Conservation (phyloP, 1,140 invertebrate genomes). For the Drosophila arizonae region DNA sequence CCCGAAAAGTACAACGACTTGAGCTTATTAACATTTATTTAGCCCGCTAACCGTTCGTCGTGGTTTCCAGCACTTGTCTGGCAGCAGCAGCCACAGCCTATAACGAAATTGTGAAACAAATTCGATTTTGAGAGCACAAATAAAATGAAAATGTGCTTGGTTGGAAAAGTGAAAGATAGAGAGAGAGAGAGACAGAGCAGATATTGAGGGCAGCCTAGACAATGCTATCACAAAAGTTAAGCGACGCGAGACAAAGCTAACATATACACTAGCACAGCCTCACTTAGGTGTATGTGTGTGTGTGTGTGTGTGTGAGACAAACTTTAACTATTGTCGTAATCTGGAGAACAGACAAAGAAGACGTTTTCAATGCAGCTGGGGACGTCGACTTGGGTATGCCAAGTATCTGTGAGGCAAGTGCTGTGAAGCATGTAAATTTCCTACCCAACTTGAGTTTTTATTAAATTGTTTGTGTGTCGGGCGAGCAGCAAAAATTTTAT, state of each 20-base stretch:
- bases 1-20: constrained; percentile 59
- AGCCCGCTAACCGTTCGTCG: constrained; percentile 37
- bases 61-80: constrained; percentile 6
- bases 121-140: constrained; percentile 58
- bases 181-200: too few species aligned
- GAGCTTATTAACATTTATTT: constrained; percentile 75
- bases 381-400: constrained; percentile 20
- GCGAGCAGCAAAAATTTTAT: constrained; percentile 57
- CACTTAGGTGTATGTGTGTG: not conserved
- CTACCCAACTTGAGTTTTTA: constrained; percentile 66
- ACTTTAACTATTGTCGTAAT: constrained; percentile 57
- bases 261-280: not conserved
- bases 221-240: constrained; percentile 57
- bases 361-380: constrained; percentile 38
- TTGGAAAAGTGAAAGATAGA: too few species aligned
- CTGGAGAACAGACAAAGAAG: constrained; percentile 66
- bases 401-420: constrained; percentile 48
- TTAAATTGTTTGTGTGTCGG: constrained; percentile 77
- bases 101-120: constrained; percentile 56
- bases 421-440: constrained; percentile 69
- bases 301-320: constrained; percentile 26
- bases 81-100: not conserved
- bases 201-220: constrained; percentile 22
- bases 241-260: constrained; percentile 43
- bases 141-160: constrained; percentile 16